Evolutionary conservation across 2,888 invertebrate genomes (phyloP).

Genomic region (Hirtodrosophila duncani): DNA sequence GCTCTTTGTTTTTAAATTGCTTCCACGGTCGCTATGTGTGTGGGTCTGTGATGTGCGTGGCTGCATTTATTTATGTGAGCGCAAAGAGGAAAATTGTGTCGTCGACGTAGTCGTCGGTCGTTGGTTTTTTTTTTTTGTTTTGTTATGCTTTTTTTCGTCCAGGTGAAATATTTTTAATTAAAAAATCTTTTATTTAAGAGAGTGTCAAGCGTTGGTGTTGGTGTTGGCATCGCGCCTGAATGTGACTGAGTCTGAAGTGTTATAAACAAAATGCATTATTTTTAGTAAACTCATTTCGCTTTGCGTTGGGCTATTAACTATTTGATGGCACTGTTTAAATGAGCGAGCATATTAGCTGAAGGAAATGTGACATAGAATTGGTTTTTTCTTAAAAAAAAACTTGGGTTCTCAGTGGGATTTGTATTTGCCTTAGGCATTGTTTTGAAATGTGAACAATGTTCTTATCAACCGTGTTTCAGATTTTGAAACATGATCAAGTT

Average conservation of each 20-base stretch:
- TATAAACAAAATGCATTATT: slow-evolving; percentile 7
- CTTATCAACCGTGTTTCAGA: too few relatives aligned
- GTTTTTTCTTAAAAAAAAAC: too few relatives aligned
- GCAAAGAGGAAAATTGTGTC: slow-evolving; percentile 63
- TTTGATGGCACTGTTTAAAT: background rate
- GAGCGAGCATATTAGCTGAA: too few relatives aligned
- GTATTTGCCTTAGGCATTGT: too few relatives aligned
- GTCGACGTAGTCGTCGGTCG: slow-evolving; percentile 17
- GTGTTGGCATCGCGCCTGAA: slow-evolving; percentile 18
- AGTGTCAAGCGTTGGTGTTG: slow-evolving; percentile 40
- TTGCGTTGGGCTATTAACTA: slow-evolving; percentile 12
- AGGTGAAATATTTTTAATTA: slow-evolving; percentile 71
- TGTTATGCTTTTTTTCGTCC: slow-evolving; percentile 43
- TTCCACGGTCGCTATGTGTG: slow-evolving; percentile 8
- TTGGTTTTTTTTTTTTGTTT: slow-evolving; percentile 9
- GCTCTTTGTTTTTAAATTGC: slow-evolving; percentile 69
- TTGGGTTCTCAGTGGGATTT: too few relatives aligned
- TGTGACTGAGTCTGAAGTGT: too few relatives aligned
- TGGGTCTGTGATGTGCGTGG: slow-evolving; percentile 41
- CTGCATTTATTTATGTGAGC: slow-evolving; percentile 62
- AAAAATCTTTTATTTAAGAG: slow-evolving; percentile 73
- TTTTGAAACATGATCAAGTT: too few relatives aligned
- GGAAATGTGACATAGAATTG: background rate
- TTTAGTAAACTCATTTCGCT: slow-evolving; percentile 14
- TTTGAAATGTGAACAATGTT: too few relatives aligned